Evolutionary conservation across 2,888 invertebrate species (phyloP), one percentile per base, ranked within the genome.

Genomic region (Masnerella sp.): DNA sequence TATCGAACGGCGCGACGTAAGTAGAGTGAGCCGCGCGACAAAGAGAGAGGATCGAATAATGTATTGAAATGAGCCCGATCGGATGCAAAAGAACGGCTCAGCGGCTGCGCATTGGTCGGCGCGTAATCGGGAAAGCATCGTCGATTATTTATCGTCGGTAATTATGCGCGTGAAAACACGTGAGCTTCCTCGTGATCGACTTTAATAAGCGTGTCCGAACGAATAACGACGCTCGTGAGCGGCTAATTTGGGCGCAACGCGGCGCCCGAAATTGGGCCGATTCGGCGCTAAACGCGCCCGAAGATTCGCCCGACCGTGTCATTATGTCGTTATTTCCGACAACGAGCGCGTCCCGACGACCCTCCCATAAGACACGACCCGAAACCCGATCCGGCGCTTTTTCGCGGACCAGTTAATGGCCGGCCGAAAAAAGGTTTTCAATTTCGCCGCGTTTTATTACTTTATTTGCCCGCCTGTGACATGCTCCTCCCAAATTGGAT

Each of bases 281-380:
- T 82, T 81, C 80, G 75, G 75, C 75, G 81, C 80, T 80, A 81
- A 82, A 82, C 80, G 81, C 47, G 47, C 28, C 7, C 38, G 81
- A 28, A 38, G 59, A 85, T 85, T 84, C 83, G 84, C 83, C 83
- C 83, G 79, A 82, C 81, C 85, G 79, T 85, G 84, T 86, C 85
- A 86, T 86, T 86, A 86, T 86, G 84, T 85, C 84, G 85, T 86
- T 86, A 86, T 85, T 86, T 83, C 83, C 84, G 83, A 85, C 85
- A 86, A 86, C 85, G 85, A 86, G 85, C 85, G 82, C 83, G 84
- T 84, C 84, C 83, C 81, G 83, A 72, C 82, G 80, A 79, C 45
- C 62, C 58, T 64, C 64, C 74, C 65, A 69, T 65, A 65, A 65
- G 59, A 74, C 64, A 74, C 59, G 74, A 59, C 69, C 65, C 59